phyloP scores from a whole-genome alignment of 1,140 invertebrate species.

The Brachionus angularis region DNA sequence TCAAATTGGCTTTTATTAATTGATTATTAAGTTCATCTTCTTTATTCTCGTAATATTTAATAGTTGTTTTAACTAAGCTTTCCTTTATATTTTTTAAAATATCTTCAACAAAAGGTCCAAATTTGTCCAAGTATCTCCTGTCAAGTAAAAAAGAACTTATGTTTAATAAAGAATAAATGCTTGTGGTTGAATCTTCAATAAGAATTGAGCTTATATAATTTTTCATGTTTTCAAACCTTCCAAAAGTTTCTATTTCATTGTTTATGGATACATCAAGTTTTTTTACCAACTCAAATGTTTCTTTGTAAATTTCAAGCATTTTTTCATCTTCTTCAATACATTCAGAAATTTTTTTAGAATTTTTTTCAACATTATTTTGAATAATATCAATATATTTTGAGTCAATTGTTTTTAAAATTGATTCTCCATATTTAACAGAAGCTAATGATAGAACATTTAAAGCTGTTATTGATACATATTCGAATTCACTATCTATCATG shows the following conservation, averaged over 20 bases:
- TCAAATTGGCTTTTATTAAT: too few species aligned
- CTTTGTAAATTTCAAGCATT: background rate
- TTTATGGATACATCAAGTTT: background rate
- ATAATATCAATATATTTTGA: too few species aligned
- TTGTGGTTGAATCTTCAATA: too few species aligned
- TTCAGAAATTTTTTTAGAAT: too few species aligned
- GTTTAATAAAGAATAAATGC: too few species aligned
- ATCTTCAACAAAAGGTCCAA: background rate
- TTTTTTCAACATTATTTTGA: too few species aligned
- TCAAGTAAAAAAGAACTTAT: background rate
- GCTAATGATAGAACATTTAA: background rate
- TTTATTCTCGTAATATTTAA: too few species aligned
- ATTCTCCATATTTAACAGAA: slow-evolving; percentile 3
- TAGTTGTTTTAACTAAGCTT: too few species aligned
- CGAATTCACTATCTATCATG: background rate
- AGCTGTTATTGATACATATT: background rate
- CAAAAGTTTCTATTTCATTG: background rate
- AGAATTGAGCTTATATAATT: background rate
- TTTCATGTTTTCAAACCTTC: background rate
- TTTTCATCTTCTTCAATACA: too few species aligned
- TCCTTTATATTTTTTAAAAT: too few species aligned
- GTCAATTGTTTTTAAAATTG: too few species aligned
- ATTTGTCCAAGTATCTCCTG: background rate
- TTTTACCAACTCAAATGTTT: background rate
- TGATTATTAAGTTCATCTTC: too few species aligned